Percentiles rank a stretch among this genome's conserved stretches.
Conservation (phyloP, 2,113 vertebrate species). For the Apodemus speciosus region DNA sequence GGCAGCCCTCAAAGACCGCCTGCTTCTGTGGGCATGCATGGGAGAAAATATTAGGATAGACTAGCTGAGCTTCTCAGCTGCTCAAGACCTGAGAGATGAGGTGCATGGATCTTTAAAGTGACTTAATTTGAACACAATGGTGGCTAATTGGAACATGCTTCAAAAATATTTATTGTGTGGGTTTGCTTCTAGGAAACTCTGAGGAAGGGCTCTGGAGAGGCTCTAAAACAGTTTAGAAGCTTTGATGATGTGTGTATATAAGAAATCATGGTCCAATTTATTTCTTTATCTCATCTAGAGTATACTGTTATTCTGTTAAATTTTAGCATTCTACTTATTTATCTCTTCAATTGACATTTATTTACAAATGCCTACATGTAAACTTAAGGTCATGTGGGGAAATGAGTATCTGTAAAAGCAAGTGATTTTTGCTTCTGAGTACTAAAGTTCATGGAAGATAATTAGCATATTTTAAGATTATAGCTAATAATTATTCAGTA, state of each 20-base stretch:
- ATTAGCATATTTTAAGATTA: slow-evolving; percentile 45
- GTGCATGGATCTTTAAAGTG: neutral
- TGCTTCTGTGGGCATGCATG: neutral
- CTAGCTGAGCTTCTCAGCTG: neutral
- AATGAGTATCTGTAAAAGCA: neutral
- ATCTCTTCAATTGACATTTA: neutral
- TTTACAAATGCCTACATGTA: neutral
- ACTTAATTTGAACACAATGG: neutral
- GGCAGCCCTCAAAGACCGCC: neutral
- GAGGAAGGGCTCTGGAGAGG: neutral
- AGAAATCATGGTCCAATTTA: neutral
- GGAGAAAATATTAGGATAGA: neutral
- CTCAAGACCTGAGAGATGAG: neutral
- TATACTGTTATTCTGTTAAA: neutral
- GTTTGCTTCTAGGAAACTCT: neutral
- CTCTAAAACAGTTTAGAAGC: neutral
- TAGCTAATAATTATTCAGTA: neutral
- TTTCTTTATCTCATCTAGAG: neutral
- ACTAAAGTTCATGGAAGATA: neutral
- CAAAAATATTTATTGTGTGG: neutral
- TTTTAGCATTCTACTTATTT: neutral
- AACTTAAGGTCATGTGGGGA: neutral
- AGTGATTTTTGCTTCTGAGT: neutral
- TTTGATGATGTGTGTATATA: neutral
- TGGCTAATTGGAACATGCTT: neutral